Evolutionary conservation across 2,888 invertebrate genomes (phyloP), one percentile per base, ranked within the genome.

Genomic region (Chrysodeixis includens): DNA sequence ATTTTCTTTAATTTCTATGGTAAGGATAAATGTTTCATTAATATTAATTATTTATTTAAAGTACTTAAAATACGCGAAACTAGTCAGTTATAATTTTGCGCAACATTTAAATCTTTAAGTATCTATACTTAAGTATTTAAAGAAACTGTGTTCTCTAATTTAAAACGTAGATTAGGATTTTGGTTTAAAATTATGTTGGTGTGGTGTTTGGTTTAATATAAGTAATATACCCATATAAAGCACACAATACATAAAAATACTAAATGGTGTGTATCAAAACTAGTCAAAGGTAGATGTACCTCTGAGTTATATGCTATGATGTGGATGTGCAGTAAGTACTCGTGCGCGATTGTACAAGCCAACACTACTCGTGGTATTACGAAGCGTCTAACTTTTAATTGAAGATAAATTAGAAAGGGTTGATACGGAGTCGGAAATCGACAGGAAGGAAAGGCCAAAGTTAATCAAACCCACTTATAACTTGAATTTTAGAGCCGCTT

Each of bases 81-180:
- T 95, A 95, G 95, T 95, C 95, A 95, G 93, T 93, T 94, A 93
- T 93, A 90, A 91, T 92, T 95, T 95, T 95, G 95, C 93, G 94
- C 94, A 94, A 95, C 92, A 91, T 93, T 81, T 92, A 93, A 93
- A 90, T 89, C 88, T 90, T 88, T 92, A 93, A 92, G 92, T 92
- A 91, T 85, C 76, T 86, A 86, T 78, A 86, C 84, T 81, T 92
- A 93, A 92, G 93, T 92, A 91, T 93, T 92, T 85, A 92, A 90
- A 90, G 89, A 87, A 90, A 89, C 92, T 93, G 94, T 94, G 94
- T 94, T 94, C 93, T 93, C 87, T 93, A 93, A 91, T 92, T 93
- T 93, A 93, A 92, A 77, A 77, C 81, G 85, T 95, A 94, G 94
- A 86, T 91, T 94, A 92, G 92, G 90, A 86, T 88, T 89, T 92